Base-by-base conservation (phyloP, 2,888 invertebrate genomes). In the Ennomos quercinarius region DNA sequence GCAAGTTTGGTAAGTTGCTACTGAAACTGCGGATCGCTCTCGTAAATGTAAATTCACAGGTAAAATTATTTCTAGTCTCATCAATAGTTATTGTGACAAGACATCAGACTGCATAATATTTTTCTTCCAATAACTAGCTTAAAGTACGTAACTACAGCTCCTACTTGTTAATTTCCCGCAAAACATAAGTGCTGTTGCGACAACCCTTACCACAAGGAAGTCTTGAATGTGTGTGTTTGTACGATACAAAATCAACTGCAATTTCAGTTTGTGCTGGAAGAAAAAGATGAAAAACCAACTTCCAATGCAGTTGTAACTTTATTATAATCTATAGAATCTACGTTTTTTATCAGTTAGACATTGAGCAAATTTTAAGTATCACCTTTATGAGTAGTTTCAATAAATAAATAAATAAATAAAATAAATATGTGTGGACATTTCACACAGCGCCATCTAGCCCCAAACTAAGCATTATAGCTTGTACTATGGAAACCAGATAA, bases 361-460 rank as follows among this genome's bases (percentile, higher is more conserved):
- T 61, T 41, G 47, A 51, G 56, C 12, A 42, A 42, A 57, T 51
- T 46, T 48, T 17, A 11, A 38, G 8, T 61, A 61, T 57, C 59
- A 54, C 49, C 36, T 57, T 49, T 42, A 44, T 59, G 57, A 41
- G 50, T 52, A 50, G 52, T 50, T 50, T 39, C 49, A n/a, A n/a
- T n/a, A n/a, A n/a, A n/a, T n/a, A n/a, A n/a, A n/a, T n/a, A n/a
- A n/a, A n/a, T n/a, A n/a, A n/a, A n/a, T n/a, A n/a, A n/a, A n/a
- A n/a, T n/a, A n/a, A n/a, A n/a, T n/a, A n/a, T n/a, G n/a, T n/a
- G n/a, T n/a, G n/a, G n/a, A n/a, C n/a, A n/a, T n/a, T n/a, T n/a
- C n/a, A n/a, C n/a, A n/a, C n/a, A n/a, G n/a, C n/a, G n/a, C n/a
- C n/a, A n/a, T n/a, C n/a, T n/a, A n/a, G n/a, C n/a, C n/a, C n/a